phyloP scores from a whole-genome alignment of 2,888 invertebrate genomes.

The Pseudococcus longispinus region DNA sequence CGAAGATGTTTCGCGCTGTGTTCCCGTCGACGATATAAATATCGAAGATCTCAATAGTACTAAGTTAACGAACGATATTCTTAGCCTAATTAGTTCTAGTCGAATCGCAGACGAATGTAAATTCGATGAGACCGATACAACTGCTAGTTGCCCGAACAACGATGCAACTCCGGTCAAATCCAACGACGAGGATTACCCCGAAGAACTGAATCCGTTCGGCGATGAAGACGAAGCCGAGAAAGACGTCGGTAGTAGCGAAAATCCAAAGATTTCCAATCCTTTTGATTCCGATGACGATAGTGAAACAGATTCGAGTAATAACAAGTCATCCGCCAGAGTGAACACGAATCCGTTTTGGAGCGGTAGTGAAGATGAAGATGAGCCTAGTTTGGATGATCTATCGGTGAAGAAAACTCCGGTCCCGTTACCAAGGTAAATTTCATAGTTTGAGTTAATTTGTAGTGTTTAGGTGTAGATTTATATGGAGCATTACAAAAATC shows the following conservation, averaged over 20 bases:
- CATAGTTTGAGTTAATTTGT: too few species aligned
- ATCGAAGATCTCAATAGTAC: constrained; percentile 32
- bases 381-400: constrained; percentile 59
- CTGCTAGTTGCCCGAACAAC: neutral
- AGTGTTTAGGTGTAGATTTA: too few species aligned
- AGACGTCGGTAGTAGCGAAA: constrained; percentile 48
- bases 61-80: constrained; percentile 33
- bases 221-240: constrained; percentile 64
- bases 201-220: constrained; percentile 83
- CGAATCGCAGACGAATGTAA: neutral
- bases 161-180: neutral
- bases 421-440: constrained; percentile 65
- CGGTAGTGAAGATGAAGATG: constrained; percentile 73
- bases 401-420: constrained; percentile 62
- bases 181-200: constrained; percentile 70
- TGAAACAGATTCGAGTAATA: constrained; percentile 59
- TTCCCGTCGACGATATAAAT: constrained; percentile 11
- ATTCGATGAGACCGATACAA: constrained; percentile 12
- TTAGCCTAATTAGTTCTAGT: constrained; percentile 38
- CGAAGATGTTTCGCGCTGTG: neutral
- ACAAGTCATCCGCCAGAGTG: constrained; percentile 63
- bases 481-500: too few species aligned
- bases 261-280: constrained; percentile 69
- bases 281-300: constrained; percentile 72
- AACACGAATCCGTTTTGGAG: constrained; percentile 77